These are phyloP conservation scores for Diachasmimorpha longicaudata DNA, from an alignment of 1,140 invertebrate species.

Conservation along the genomic window DNA sequence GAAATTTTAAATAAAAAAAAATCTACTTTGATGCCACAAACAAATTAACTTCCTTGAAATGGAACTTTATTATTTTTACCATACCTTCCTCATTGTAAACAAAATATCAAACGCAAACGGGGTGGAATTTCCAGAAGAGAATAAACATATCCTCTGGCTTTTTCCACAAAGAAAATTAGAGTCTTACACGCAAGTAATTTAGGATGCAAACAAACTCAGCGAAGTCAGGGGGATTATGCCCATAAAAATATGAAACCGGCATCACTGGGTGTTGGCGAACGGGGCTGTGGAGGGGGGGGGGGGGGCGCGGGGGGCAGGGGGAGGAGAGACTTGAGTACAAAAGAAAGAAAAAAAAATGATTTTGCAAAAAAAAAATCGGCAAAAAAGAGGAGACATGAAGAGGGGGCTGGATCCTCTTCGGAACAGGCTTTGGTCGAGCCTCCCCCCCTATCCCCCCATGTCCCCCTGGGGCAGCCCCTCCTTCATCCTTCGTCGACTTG, in stretches of 20 bases:
- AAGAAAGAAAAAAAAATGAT: not conserved
- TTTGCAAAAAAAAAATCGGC: slow-evolving; percentile 11
- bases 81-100: no score
- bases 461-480: not conserved
- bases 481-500: slow-evolving; percentile 14
- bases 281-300: not conserved
- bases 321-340: slow-evolving; percentile 15
- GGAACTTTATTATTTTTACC: no score
- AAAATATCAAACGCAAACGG: no score
- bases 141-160: not conserved
- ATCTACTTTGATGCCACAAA: no score
- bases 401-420: slow-evolving; percentile 10
- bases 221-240: slow-evolving; percentile 1
- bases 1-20: no score
- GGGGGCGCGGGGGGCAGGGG: slow-evolving; percentile 18
- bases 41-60: no score
- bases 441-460: not conserved
- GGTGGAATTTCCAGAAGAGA: not conserved
- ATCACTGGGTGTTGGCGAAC: slow-evolving; percentile 1
- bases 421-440: slow-evolving; percentile 2
- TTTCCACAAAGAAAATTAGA: not conserved
- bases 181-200: not conserved
- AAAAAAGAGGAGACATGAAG: slow-evolving; percentile 19
- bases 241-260: slow-evolving; percentile 19
- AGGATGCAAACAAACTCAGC: slow-evolving; percentile 12